Conservation (phyloP, 1,140 invertebrate genomes). For the Cotesia vestalis region DNA sequence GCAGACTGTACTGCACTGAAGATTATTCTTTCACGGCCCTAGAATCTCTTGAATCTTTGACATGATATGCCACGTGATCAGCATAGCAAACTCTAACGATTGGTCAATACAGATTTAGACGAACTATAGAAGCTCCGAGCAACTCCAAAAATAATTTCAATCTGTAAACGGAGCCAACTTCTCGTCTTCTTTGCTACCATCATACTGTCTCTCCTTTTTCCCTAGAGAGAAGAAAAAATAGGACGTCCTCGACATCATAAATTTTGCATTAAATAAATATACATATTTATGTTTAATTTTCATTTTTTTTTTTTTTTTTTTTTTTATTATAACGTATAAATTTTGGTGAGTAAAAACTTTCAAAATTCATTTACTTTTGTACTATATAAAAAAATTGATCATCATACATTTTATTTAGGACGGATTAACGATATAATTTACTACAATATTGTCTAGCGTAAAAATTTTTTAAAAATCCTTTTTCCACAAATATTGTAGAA, state of each 20-base stretch:
- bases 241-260: background rate
- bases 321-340: too few relatives aligned
- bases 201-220: slow-evolving; percentile 8
- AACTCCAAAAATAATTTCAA: slow-evolving; percentile 63
- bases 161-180: slow-evolving; percentile 62
- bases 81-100: slow-evolving; percentile 39
- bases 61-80: slow-evolving; percentile 42
- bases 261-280: too few relatives aligned
- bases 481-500: too few relatives aligned
- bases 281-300: too few relatives aligned
- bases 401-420: too few relatives aligned
- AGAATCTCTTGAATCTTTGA: slow-evolving; percentile 36
- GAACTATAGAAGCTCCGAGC: slow-evolving; percentile 47
- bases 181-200: slow-evolving; percentile 23
- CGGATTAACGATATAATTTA: too few relatives aligned
- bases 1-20: slow-evolving; percentile 65
- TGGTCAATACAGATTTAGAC: slow-evolving; percentile 60
- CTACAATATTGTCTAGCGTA: too few relatives aligned
- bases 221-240: slow-evolving; percentile 27
- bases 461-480: too few relatives aligned
- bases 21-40: slow-evolving; percentile 46
- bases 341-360: too few relatives aligned
- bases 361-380: too few relatives aligned
- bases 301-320: too few relatives aligned
- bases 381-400: too few relatives aligned